Evolutionary conservation across 2,888 invertebrate species (phyloP).

Genomic region (Latrodectus hesperus): DNA sequence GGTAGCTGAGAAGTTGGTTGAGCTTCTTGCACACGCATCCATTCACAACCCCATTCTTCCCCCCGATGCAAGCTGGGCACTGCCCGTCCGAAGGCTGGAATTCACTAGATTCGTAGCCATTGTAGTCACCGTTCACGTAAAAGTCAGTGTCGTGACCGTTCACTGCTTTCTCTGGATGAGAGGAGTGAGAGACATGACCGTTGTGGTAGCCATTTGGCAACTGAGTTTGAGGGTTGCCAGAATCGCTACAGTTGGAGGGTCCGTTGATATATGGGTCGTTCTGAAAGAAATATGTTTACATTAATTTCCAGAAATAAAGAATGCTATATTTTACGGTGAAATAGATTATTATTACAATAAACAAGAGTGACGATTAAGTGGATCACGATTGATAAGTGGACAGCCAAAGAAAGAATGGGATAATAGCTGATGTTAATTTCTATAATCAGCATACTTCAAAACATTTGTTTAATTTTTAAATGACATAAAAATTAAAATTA

Average conservation of each 20-base stretch:
- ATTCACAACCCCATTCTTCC: slow-evolving; percentile 50
- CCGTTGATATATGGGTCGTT: slow-evolving; percentile 42
- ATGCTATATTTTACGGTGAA: too few species aligned
- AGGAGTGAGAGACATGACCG: slow-evolving; percentile 17
- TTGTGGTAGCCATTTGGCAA: slow-evolving; percentile 45
- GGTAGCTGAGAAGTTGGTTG: slow-evolving; percentile 54
- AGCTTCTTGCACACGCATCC: slow-evolving; percentile 51
- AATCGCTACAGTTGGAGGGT: neutral
- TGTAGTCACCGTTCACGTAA: slow-evolving; percentile 61
- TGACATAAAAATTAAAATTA: too few species aligned
- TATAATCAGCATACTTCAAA: too few species aligned
- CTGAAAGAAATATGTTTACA: slow-evolving; percentile 17
- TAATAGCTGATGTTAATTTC: too few species aligned
- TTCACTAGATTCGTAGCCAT: slow-evolving; percentile 59
- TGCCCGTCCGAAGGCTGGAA: slow-evolving; percentile 27
- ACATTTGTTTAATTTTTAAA: too few species aligned
- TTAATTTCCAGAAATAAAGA: too few species aligned
- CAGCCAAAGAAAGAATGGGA: too few species aligned
- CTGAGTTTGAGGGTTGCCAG: slow-evolving; percentile 9
- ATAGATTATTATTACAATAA: too few species aligned
- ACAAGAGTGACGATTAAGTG: too few species aligned
- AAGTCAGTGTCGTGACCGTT: slow-evolving; percentile 53
- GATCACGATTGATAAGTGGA: too few species aligned
- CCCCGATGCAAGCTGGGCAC: slow-evolving; percentile 43
- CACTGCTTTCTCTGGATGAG: slow-evolving; percentile 22